Percentiles rank a stretch among this genome's conserved stretches.
These are phyloP conservation scores for Poeciliopsis retropinna DNA, from an alignment of 2,113 vertebrate genomes.

Conservation along the genomic window DNA sequence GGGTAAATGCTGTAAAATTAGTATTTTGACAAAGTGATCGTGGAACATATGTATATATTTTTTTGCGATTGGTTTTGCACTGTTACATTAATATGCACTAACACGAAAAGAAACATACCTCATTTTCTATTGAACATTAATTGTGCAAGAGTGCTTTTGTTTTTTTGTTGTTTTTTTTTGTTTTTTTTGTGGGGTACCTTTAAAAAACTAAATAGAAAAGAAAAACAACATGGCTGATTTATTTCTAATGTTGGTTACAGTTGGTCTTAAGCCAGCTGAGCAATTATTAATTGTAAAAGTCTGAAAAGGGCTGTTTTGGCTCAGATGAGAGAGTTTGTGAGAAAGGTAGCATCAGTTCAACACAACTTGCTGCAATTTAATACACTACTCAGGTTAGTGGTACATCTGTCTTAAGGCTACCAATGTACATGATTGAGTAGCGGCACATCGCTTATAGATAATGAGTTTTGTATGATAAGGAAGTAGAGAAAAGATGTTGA, in stretches of 20 bases:
- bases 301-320: conserved; percentile 65
- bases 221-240: conserved; percentile 44
- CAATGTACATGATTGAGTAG: conserved; percentile 20
- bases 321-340: conserved; percentile 37
- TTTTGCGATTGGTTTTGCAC: conserved; percentile 78
- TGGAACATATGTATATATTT: conserved; percentile 50
- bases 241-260: conserved; percentile 36
- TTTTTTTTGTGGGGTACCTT: conserved; percentile 52
- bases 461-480: conserved; percentile 6
- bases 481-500: conserved; percentile 4
- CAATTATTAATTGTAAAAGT: conserved; percentile 33
- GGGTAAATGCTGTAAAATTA: conserved; percentile 68
- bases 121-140: conserved; percentile 79
- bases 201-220: conserved; percentile 25
- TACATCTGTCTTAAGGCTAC: conserved; percentile 29
- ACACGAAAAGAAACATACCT: conserved; percentile 79
- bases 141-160: conserved; percentile 64
- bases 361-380: conserved; percentile 62
- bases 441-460: conserved; percentile 12
- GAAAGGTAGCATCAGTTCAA: conserved; percentile 31
- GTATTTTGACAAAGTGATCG: conserved; percentile 63
- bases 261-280: conserved; percentile 36
- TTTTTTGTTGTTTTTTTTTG: not conserved
- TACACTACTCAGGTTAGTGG: conserved; percentile 53
- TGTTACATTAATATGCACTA: conserved; percentile 81